Evolutionary conservation across 2,888 invertebrate species (phyloP), one percentile per base, ranked within the genome.

Genomic region (Cantharis rufa): DNA sequence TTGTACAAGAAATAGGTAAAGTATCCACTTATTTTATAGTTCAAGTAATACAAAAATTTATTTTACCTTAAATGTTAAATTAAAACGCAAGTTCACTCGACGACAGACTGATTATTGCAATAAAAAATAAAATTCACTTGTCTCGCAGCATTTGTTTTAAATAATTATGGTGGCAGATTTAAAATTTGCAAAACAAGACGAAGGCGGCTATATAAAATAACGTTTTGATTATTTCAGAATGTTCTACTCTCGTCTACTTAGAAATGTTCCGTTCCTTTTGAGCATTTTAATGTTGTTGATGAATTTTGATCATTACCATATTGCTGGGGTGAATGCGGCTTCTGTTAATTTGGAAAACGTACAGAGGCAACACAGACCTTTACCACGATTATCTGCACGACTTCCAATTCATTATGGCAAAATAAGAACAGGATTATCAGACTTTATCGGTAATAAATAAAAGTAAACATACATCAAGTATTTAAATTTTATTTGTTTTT

Each of bases 391-490:
- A 69, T 72, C 80, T 48, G 80, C 81, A 18, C 74, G 82, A 71
- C 71, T 82, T 5, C 79, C 79, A 21, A 75, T 79, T 15, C 84
- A 82, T 70, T 86, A 85, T 72, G 78, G 81, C 7, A 82, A 83
- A 80, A 75, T 84, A 32, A 85, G 84, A 78, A 74, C 82, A 9
- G 81, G 82, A 15, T 78, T 84, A 72, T 81, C 81, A 16, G 86
- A 86, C 71, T 84, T 86, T 77, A 82, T 85, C 28, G 84, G 86
- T 86, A 82, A 81, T 63, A 32, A n/a, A 28, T 21, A 32, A 64
- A 75, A 24, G 7, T 24, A 72, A 21, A 16, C 3, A 15, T 21
- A 10, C 3, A 13, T 62, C 18, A 2, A 62, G 15, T 27, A 28
- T 48, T 13, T 13, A 5, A 13, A 24, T 32, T 62, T 66, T 74